A percentile compares a stretch with the other conserved stretches of the same genome.
Evolutionary conservation across 2,888 invertebrate species (phyloP).

Genomic region (Poecilus cupreus): DNA sequence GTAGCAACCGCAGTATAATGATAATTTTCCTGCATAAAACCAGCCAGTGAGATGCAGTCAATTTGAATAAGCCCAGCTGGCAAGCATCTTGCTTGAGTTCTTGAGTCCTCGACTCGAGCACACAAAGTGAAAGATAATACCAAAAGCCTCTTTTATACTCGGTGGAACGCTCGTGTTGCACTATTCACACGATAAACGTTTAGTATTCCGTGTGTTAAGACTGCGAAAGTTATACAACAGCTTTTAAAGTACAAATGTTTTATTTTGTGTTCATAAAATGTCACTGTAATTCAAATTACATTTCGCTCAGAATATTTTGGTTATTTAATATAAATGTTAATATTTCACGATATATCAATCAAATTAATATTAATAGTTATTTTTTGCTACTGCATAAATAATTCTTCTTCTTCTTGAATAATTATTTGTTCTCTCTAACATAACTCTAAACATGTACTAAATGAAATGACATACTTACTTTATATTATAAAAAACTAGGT

Average conservation of each 20-base stretch:
- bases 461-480: too few species aligned
- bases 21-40: neutral
- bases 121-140: slow-evolving; percentile 41
- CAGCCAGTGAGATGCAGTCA: neutral
- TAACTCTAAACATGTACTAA: too few species aligned
- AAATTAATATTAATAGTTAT: too few species aligned
- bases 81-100: slow-evolving; percentile 15
- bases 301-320: too few species aligned
- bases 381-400: too few species aligned
- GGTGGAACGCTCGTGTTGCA: neutral
- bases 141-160: slow-evolving; percentile 28
- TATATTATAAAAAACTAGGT: too few species aligned
- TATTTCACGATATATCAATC: too few species aligned
- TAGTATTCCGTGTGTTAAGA: neutral
- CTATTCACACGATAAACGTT: neutral
- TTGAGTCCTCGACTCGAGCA: neutral
- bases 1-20: neutral
- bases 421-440: too few species aligned
- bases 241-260: neutral
- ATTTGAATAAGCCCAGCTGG: slow-evolving; percentile 1
- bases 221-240: neutral
- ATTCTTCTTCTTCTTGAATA: too few species aligned
- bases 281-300: too few species aligned
- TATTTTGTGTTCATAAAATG: neutral
- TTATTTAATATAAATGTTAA: too few species aligned